phyloP scores from a whole-genome alignment of 2,797 vertebrate genomes.

The Argya squamiceps region DNA sequence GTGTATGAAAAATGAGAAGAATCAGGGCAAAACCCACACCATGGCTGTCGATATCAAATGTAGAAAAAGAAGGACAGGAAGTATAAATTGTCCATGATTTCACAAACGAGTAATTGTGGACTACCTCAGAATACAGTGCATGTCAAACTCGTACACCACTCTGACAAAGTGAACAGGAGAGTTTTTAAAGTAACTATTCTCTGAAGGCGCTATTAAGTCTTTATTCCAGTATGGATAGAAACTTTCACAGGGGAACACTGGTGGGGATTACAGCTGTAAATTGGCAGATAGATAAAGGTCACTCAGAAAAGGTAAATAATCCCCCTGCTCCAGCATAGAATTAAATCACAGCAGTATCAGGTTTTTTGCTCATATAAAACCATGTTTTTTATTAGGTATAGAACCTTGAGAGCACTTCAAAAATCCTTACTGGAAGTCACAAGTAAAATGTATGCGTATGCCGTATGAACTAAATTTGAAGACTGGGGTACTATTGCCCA shows the following conservation, averaged over 20 bases:
- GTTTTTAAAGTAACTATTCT: not conserved
- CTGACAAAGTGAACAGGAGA: not conserved
- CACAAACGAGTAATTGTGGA: not conserved
- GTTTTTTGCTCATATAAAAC: not conserved
- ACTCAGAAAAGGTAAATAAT: constrained; percentile 27
- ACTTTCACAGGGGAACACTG: not conserved
- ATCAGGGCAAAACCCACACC: fast-evolving
- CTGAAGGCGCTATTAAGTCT: not conserved
- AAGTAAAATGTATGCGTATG: not conserved
- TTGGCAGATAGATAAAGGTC: constrained; percentile 29
- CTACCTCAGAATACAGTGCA: not conserved
- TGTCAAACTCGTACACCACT: not conserved
- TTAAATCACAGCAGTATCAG: not conserved
- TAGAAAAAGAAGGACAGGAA: not conserved
- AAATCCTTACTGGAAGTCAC: not conserved
- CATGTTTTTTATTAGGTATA: not conserved
- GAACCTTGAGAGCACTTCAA: not conserved
- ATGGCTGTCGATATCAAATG: not conserved
- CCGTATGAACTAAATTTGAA: not conserved
- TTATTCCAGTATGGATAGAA: not conserved
- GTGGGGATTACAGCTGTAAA: not conserved
- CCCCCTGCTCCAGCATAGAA: not conserved
- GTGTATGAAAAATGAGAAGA: not conserved
- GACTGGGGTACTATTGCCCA: not conserved
- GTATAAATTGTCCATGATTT: not conserved